These are phyloP conservation scores for Palythoa grandis DNA, from an alignment of 92 coral and sea anemone genomes.

Conservation along the genomic window DNA sequence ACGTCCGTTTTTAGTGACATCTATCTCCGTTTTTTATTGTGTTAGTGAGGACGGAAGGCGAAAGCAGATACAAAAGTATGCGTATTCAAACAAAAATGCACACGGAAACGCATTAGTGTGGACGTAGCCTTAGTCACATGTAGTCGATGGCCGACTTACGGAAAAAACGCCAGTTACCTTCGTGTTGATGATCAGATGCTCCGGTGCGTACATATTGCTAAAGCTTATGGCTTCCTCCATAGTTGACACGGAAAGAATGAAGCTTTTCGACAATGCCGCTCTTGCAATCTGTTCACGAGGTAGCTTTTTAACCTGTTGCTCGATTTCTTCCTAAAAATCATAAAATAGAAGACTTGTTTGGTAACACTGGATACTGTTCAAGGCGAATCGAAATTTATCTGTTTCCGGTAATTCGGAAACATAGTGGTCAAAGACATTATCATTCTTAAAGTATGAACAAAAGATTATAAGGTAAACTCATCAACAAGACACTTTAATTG, in stretches of 20 bases:
- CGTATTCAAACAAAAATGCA: background rate
- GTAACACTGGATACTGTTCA: background rate
- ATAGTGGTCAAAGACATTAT: too few relatives aligned
- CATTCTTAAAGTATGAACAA: too few relatives aligned
- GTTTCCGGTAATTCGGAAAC: too few relatives aligned
- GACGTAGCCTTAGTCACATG: background rate
- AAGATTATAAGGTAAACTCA: too few relatives aligned
- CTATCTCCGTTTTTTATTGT: too few relatives aligned
- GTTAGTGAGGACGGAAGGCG: too few relatives aligned
- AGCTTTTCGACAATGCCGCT: constrained; percentile 54
- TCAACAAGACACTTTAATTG: too few relatives aligned
- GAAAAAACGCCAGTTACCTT: constrained; percentile 1
- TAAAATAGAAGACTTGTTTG: background rate
- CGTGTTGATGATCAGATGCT: constrained; percentile 61
- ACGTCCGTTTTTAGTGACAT: too few relatives aligned
- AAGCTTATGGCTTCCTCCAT: constrained; percentile 53
- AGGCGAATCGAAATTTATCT: background rate
- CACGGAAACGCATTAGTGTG: background rate
- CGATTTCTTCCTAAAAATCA: constrained; percentile 43
- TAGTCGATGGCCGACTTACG: background rate
- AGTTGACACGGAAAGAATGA: constrained; percentile 33
- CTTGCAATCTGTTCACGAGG: constrained; percentile 61
- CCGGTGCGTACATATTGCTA: constrained; percentile 66
- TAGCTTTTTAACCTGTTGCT: constrained; percentile 48
- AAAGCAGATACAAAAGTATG: too few relatives aligned